These are phyloP conservation scores for Myiotriccus ornatus DNA, from an alignment of 2,797 vertebrate species.

Conservation along the genomic window DNA sequence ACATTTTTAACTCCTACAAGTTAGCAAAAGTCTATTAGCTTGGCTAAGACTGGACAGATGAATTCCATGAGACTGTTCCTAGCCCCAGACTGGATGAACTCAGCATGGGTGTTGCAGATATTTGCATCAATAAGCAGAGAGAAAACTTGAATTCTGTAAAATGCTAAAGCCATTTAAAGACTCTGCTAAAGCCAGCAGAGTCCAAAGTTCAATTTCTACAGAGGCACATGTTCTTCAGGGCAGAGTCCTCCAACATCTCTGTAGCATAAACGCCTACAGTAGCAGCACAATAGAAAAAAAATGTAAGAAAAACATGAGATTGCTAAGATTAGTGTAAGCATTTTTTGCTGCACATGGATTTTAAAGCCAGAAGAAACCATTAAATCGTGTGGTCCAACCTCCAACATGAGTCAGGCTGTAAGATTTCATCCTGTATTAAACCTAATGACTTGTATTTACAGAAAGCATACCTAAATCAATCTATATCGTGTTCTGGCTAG, in stretches of 20 bases:
- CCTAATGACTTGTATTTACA: neutral
- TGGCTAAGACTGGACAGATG: rapidly evolving
- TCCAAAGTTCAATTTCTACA: neutral
- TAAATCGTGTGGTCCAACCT: neutral
- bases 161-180: neutral
- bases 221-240: neutral
- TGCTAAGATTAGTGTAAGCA: neutral
- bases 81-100: neutral
- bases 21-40: neutral
- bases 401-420: neutral
- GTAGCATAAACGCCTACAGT: neutral
- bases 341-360: neutral
- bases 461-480: neutral
- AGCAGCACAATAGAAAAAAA: neutral
- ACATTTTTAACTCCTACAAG: neutral
- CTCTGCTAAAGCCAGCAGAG: neutral
- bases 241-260: neutral
- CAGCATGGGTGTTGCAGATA: neutral
- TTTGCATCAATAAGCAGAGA: neutral
- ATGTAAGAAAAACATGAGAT: neutral
- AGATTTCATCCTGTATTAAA: neutral
- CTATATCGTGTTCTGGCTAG: neutral
- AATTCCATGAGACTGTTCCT: neutral
- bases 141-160: neutral
- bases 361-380: neutral